Evolutionary conservation across 2,888 invertebrate species (phyloP).

Genomic region (Parnassius glacialis): DNA sequence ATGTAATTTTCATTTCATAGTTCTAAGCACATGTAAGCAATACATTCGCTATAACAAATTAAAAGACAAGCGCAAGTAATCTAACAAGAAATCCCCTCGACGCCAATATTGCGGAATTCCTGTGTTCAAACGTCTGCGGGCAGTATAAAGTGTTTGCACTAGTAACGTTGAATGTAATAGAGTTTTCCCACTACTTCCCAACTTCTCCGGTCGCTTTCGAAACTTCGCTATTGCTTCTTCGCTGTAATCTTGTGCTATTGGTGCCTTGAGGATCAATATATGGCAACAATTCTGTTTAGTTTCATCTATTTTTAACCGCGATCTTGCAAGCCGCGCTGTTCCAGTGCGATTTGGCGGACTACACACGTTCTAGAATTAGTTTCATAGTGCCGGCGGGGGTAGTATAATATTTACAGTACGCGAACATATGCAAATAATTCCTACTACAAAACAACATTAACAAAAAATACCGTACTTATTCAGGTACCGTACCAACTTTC

Average conservation of each 20-base stretch:
- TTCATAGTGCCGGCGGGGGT: too few relatives aligned
- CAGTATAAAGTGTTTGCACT: slow-evolving; percentile 15
- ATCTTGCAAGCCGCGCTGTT: too few relatives aligned
- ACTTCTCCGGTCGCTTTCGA: slow-evolving; percentile 4
- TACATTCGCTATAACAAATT: slow-evolving; percentile 19
- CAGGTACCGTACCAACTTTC: too few relatives aligned
- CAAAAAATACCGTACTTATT: too few relatives aligned
- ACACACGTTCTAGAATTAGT: too few relatives aligned
- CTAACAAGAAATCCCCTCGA: slow-evolving; percentile 21
- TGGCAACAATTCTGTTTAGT: neutral
- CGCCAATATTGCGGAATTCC: slow-evolving; percentile 11
- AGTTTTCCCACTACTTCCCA: slow-evolving; percentile 17
- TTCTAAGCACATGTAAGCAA: neutral
- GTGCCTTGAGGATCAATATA: slow-evolving; percentile 1
- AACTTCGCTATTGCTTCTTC: slow-evolving; percentile 8
- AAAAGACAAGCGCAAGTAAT: slow-evolving; percentile 23
- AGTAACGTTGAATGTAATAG: slow-evolving; percentile 14
- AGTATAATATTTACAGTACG: too few relatives aligned
- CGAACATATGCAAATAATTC: too few relatives aligned
- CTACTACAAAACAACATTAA: too few relatives aligned
- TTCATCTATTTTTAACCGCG: neutral
- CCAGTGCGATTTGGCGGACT: too few relatives aligned
- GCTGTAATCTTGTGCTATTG: neutral
- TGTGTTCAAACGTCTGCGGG: slow-evolving; percentile 14
- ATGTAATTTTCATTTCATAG: neutral